Base-by-base conservation (phyloP, 2,797 vertebrate species). In the Uromys caudimaculatus region DNA sequence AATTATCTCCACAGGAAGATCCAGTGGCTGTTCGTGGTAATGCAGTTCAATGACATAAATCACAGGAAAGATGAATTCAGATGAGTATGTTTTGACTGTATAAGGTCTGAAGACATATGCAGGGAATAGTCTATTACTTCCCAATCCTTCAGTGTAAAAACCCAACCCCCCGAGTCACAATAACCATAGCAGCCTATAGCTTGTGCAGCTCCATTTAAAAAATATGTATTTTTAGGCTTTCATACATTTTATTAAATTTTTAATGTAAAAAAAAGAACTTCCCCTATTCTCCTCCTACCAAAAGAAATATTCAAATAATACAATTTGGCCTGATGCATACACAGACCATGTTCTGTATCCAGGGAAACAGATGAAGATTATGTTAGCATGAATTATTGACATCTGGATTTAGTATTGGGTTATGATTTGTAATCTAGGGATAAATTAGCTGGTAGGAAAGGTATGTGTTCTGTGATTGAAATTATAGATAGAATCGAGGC, bases 1-100 rank as follows among this genome's bases (percentile, higher is more conserved):
- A 89, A 96, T 96, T 71, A 89, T 92, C 77, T 95, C 86, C 76
- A 54, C 84, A 90, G 73, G 52, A 92, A 94, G 90, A 94, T 58
- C 90, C 95, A 60, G 16, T 84, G 94, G 92, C 47, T 64, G 23
- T 35, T 95, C 75, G 79, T 89, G 69, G 73, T 52, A 87, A 94
- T 52, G 32, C 52, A 91, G 89, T 71, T 84, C 91, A 85, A 3
- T 47, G 81, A 83, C 85, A 87, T 56, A 95, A 96, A 93, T 95
- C 95, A 93, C n/a, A 89, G 69, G 89, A 54, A 95, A 90, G 95
- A 77, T 93, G 86, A 77, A 90, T 79, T 75, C 77, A 79, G 71
- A 79, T 90, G 83, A 77, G 64, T 95, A 56, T 90, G 79, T 84
- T 92, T 79, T 60, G 64, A 95, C 87, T 81, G 56, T 54, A 35